Base-by-base conservation (phyloP, 2,113 vertebrate genomes). In the Sakesphorus luctuosus region DNA sequence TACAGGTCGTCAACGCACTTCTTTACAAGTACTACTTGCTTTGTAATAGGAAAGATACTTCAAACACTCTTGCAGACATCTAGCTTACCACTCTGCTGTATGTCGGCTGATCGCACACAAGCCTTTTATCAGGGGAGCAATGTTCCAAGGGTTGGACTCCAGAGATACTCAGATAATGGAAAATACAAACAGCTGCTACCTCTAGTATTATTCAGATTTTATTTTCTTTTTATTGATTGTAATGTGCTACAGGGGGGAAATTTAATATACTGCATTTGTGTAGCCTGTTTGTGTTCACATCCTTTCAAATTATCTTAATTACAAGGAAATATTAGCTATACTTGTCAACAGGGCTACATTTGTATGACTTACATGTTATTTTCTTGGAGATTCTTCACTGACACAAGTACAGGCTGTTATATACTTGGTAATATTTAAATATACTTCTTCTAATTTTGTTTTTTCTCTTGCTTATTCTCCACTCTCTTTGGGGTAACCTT, bases 161-260 rank as follows among this genome's bases (percentile, higher is more conserved):
- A 96, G 96, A 97, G 94, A 97, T 95, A 96, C 95, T 97, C 75
- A 43, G 93, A 96, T 97, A 97, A 96, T 96, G 85, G 97, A 97
- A 97, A 98, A 98, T 98, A 97, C 97, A 98, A 99, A 99, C 98
- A 97, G 98, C 99, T 99, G 99, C 99, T 99, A 99, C 99, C 99
- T 99, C 99, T 98, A 98, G 98, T 98, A 97, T 98, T 98, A 97
- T 97, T 98, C 97, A 98, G 97, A 98, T 97, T 98, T 97, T 98
- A 97, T 98, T 98, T 98, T 98, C 96, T 97, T 97, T 75, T 94
- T 96, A 95, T 96, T 96, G 97, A 98, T 97, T 97, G 97, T 97
- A 97, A 97, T 66, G 92, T 96, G 94, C 97, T 97, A 96, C 65
- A 35, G 74, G 90, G 95, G 44, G 94, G 83, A 44, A 35, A 90